Base-by-base conservation (phyloP, 2,888 invertebrate species). In the Cataglyphis livida region DNA sequence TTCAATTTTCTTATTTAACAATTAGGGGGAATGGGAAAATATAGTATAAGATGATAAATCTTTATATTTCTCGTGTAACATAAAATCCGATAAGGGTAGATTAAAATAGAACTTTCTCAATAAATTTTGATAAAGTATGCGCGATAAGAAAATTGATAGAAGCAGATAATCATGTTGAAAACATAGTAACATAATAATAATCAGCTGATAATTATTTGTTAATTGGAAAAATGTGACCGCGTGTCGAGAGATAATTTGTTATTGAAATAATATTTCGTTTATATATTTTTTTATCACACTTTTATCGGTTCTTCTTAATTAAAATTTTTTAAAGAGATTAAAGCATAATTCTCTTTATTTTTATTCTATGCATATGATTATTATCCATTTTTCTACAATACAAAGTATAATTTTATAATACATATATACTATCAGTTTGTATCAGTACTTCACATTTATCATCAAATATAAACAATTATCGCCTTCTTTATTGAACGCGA, bases 371-470 rank as follows among this genome's bases (percentile, higher is more conserved):
- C n/a, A 21, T 35, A 54, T 9, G 12, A 51, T 7, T 4, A 18
- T 71, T 71, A 71, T 35, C 15, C 15, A n/a, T 15, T 54, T 70
- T 48, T 59, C 18, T 59, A 38, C 25, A 59, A 54, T 21, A 54
- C 9, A 35, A 0, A 71, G 3, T 35, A 70, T 15, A 51, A n/a
- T 54, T 38, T 12, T 12, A 10, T 71, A 74, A 44, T 74, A 15
- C 28, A 61, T 25, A 12, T 59, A 28, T 12, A 61, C 61, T 73
- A 71, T 15, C 44, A 15, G 28, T 28, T 75, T 41, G 7, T 73
- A 10, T 74, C 32, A 9, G 15, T 10, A n/a, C 35, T 3, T 7
- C 7, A 51, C 12, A 54, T 28, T 65, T 7, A 44, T 44, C 28
- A 4, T 18, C 35, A 48, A 38, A 38, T 21, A 0, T 51, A 35